Evolutionary conservation across 2,113 vertebrate species (phyloP), one percentile per base, ranked within the genome.

Genomic region (Cacatua alba): DNA sequence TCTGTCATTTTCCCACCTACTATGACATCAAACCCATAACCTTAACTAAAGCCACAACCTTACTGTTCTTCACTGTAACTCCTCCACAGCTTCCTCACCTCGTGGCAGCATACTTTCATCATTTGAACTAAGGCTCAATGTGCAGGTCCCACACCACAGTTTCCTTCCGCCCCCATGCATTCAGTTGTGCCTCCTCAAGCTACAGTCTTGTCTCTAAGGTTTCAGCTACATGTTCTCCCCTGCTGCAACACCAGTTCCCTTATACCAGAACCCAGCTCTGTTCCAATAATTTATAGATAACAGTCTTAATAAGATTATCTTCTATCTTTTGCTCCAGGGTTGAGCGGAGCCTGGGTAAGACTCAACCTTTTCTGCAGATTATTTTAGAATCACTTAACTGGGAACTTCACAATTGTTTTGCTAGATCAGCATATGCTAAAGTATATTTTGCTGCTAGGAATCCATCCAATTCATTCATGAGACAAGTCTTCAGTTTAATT

Each of bases 111-210:
- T 37, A 29, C 4, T 82, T 85, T 51, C 33, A 10, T 28, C 16
- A n/a, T 41, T 16, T 41, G 60, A 70, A 24, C 6, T 51, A 23
- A 43, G 24, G 13, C 4, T 48, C 7, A 31, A 2, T 16, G 24
- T 3, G 18, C n/a, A 63, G 49, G 26, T 67, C 9, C 23, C 12
- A 52, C 20, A 44, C 1, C 6, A 35, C 3, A 3, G 1, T 25
- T 87, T 69, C 21, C 46, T 33, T 65, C 20, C 37, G 33, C 3
- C 4, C 39, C 16, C 2, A 0, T 52, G 11, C 10, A 37, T 51
- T 49, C 11, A 23, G 3, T 19, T 70, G 44, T 5, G 1, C 39
- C 18, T 70, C 16, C 33, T 70, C 31, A 63, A 67, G 10, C 6
- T 86, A 17, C 49, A 86, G 13, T 10, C 21, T 78, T 25, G 3